phyloP scores from a whole-genome alignment of 2,113 vertebrate genomes.

The Alligator mississippiensis region DNA sequence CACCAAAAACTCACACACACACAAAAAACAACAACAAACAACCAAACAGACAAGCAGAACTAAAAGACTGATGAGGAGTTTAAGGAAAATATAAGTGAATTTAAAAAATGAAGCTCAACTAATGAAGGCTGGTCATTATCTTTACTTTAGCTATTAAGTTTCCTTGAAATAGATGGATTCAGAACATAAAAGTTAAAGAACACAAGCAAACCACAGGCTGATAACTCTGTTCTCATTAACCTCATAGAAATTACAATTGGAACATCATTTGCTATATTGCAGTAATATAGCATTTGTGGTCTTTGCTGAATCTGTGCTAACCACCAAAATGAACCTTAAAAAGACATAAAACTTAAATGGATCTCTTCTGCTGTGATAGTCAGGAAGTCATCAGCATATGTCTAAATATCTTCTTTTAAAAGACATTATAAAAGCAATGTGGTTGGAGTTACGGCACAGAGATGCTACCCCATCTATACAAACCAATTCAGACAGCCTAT shows the following conservation, averaged over 20 bases:
- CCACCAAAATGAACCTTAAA: constrained; percentile 9
- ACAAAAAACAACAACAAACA: no score
- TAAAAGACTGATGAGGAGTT: not conserved
- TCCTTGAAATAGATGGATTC: not conserved
- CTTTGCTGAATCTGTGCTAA: not conserved
- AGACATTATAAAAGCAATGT: not conserved
- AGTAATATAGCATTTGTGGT: not conserved
- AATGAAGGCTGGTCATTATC: not conserved
- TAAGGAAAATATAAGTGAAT: not conserved
- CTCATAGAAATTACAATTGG: not conserved
- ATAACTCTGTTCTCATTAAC: not conserved
- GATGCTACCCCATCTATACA: not conserved
- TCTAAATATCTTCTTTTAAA: not conserved
- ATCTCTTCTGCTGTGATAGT: not conserved
- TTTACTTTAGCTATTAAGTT: not conserved
- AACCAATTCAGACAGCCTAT: not conserved
- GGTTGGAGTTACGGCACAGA: not conserved
- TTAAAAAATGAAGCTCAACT: not conserved
- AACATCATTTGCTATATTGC: not conserved
- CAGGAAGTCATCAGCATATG: not conserved
- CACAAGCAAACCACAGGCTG: not conserved
- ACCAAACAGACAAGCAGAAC: no score
- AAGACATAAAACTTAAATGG: not conserved
- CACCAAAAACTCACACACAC: no score
- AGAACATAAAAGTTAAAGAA: not conserved